Base-by-base conservation (phyloP, 2,113 vertebrate genomes). In the Capreolus pygargus region DNA sequence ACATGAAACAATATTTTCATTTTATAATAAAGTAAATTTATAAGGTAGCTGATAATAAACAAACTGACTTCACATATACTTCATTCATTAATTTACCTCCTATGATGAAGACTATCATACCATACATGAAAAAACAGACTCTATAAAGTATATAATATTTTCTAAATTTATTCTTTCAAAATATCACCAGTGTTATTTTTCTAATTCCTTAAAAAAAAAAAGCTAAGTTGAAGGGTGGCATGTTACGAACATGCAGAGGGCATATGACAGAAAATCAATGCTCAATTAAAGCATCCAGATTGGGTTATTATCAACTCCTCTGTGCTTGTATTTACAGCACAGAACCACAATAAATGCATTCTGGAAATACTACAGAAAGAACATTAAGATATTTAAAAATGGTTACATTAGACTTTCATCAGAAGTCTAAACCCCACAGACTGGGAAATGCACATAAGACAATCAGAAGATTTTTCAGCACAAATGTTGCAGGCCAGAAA, bases 151-250 rank as follows among this genome's bases (percentile, higher is more conserved):
- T 36, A 86, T 6, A 47, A 7, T 74, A 47, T 86, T 95, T 97
- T 86, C 39, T 92, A 96, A 96, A 50, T 81, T 58, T 91, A 83
- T 89, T 70, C 54, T 92, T 93, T 67, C 15, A n/a, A 67, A 67
- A 67, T 4, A 36, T n/a, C 64, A 67, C 16, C 16, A 36, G 13
- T 61, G 58, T 67, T 67, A 67, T 67, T 67, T 67, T 67, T 91
- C 82, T 79, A 79, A 43, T 81, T 93, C 45, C 19, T 93, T 91
- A 57, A 93, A 95, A 50, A 95, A 50, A 95, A 43, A 94, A 93
- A 43, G n/a, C 60, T 33, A 83, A 39, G 13, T 76, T 90, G 55
- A 21, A 6, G 15, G 27, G 17, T 81, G 28, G 30, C 10, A 50
- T 30, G 25, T 95, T 89, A 83, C 15, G 5, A 94, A 58, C 52